Base-by-base conservation (phyloP, 2,797 vertebrate genomes). In the Chaetodon trifasciatus region DNA sequence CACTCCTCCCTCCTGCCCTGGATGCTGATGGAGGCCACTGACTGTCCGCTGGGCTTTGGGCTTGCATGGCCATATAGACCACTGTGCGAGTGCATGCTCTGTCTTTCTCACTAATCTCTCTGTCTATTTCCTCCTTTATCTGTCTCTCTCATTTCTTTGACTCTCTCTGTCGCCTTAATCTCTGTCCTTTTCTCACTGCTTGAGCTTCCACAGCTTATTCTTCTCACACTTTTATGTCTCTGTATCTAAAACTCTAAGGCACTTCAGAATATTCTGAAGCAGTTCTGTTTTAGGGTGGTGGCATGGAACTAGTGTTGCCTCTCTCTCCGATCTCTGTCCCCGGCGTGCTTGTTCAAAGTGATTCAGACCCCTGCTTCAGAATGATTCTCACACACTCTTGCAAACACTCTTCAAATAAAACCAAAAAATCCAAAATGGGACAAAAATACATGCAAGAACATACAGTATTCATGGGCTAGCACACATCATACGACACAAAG, bases 241-340 rank as follows among this genome's bases (percentile, higher is more conserved):
- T 95, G 89, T 94, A 80, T 93, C 86, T 90, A 92, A 89, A 55
- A 87, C 88, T 93, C 96, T 95, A 96, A 95, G 95, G 94, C 96
- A 96, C 97, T 97, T 97, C 96, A 96, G 98, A 99, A 99, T 99
- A 99, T 99, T 99, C 98, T 99, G 98, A 99, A 99, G 98, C 98
- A 99, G 97, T 99, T 99, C 98, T 99, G 98, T 99, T 99, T 99
- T 97, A 99, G 98, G 98, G 97, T 96, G 98, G 98, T 99, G 98
- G 98, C 98, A 99, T 99, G 98, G 98, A 99, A 99, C 98, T 97
- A 95, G 97, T 90, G 97, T 99, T 98, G 96, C 97, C 98, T 98
- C 96, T 98, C 95, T 97, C 95, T 96, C 96, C 92, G 91, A 94
- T 93, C 96, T 95, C 92, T 97, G 96, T 98, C 98, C 98, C 98